Base-by-base conservation (phyloP, 2,888 invertebrate genomes). In the Lordiphosa andalusiaca region DNA sequence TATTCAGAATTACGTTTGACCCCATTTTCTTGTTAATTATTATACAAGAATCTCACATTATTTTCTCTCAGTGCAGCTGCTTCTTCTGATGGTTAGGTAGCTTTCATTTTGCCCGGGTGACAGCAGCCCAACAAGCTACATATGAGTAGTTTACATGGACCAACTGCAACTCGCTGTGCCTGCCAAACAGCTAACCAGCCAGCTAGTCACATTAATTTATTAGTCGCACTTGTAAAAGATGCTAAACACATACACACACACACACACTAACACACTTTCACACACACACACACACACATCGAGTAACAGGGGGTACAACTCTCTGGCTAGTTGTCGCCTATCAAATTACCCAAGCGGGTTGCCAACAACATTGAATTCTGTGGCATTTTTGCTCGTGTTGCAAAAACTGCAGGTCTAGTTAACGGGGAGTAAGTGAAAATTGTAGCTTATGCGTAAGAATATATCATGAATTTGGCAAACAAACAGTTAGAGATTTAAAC, bases 191-290 rank as follows among this genome's bases (percentile, higher is more conserved):
- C 25, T 6, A 25, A 7, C 25, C 25, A 25, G 25, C 25, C 6
- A 25, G 30, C 30, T 10, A 67, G 73, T 71, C 73, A 73, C 80
- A 81, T 81, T 82, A 81, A 81, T 82, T 81, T 81, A 81, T 82
- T 81, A 76, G 83, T 80, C 69, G 80, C 76, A 80, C 78, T 78
- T 73, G 78, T 73, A 82, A 82, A 49, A 78, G 78, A 80, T 82
- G 82, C 68, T n/a, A 33, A 13, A 44, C 10, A 10, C 42, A 30
- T 30, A 16, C 13, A 9, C 30, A 30, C 30, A 16, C 44, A 44
- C 10, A 33, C 30, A 30, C 42, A 5, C 71, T 65, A 58, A 68
- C 61, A 73, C 70, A 50, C 16, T 16, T 16, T 16, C 10, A 10
- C 42, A 16, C 30, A 16, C 10, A 33, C 30, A 30, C 42, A 10